A percentile compares a stretch with the other conserved stretches of the same genome.
phyloP scores from a whole-genome alignment of 2,888 invertebrate species.

The Luperina testacea region DNA sequence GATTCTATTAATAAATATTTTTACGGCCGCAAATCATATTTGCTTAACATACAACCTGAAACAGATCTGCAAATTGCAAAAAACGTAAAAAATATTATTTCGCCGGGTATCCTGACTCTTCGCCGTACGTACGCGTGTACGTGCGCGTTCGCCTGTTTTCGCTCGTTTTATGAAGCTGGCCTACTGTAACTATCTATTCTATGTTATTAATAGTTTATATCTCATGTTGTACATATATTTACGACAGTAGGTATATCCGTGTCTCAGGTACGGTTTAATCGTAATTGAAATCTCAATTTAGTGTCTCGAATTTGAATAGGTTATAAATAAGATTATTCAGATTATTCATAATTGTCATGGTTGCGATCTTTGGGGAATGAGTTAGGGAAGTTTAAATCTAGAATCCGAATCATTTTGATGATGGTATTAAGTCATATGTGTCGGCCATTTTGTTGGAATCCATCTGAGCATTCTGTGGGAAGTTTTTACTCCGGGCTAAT shows the following conservation, averaged over 20 bases:
- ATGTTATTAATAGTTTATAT: conserved; percentile 41
- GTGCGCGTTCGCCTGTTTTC: not conserved
- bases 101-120: not conserved
- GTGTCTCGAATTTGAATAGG: conserved; percentile 57
- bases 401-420: conserved; percentile 19
- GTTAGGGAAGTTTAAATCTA: conserved; percentile 18
- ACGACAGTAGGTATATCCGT: conserved; percentile 31
- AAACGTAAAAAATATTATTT: not conserved
- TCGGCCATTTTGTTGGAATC: conserved; percentile 25
- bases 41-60: not conserved
- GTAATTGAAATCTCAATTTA: conserved; percentile 63
- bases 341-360: conserved; percentile 55
- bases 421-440: conserved; percentile 10
- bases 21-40: not conserved
- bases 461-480: not conserved
- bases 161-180: not conserved
- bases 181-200: conserved; percentile 15
- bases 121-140: too few species aligned
- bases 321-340: conserved; percentile 57
- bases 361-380: conserved; percentile 21
- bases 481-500: not conserved
- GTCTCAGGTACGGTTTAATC: conserved; percentile 57
- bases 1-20: not conserved
- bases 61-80: not conserved
- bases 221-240: conserved; percentile 28